phyloP scores from a whole-genome alignment of 2,113 vertebrate genomes.

The Ranitomeya imitator region DNA sequence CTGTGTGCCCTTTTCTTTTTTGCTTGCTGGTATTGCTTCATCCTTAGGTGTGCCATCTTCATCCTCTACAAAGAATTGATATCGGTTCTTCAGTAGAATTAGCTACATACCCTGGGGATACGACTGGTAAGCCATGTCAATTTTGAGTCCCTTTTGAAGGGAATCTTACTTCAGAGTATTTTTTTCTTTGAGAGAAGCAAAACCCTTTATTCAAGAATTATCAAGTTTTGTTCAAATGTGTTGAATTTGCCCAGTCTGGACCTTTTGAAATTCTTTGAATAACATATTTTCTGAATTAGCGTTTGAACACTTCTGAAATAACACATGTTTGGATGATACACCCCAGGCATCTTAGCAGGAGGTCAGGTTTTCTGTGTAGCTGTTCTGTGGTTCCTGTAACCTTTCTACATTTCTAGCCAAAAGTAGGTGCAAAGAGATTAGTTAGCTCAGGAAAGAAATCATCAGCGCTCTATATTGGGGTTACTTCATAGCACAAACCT shows the following conservation, averaged over 20 bases:
- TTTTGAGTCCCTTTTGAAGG: neutral
- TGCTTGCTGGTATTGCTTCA: too few species aligned
- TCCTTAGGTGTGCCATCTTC: too few species aligned
- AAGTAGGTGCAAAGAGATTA: constrained; percentile 50
- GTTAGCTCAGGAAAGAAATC: constrained; percentile 28
- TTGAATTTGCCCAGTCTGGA: neutral
- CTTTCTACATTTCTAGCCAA: constrained; percentile 48
- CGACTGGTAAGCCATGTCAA: neutral
- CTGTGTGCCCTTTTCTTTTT: too few species aligned
- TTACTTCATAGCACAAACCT: neutral
- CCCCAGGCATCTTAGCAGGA: constrained; percentile 42
- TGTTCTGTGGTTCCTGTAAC: constrained; percentile 34
- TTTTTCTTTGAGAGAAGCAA: neutral
- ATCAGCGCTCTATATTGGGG: constrained; percentile 50
- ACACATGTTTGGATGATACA: constrained; percentile 4
- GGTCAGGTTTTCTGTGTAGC: constrained; percentile 37
- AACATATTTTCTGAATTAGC: neutral
- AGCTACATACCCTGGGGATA: too few species aligned
- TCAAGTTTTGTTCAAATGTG: neutral
- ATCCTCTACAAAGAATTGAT: too few species aligned
- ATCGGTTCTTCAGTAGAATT: too few species aligned
- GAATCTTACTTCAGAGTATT: neutral
- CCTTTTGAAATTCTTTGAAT: neutral
- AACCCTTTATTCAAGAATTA: neutral
- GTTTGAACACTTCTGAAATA: neutral